Percentiles rank a stretch among this genome's conserved stretches.
phyloP scores from a whole-genome alignment of 2,888 invertebrate genomes.

The Pterostichus madidus region DNA sequence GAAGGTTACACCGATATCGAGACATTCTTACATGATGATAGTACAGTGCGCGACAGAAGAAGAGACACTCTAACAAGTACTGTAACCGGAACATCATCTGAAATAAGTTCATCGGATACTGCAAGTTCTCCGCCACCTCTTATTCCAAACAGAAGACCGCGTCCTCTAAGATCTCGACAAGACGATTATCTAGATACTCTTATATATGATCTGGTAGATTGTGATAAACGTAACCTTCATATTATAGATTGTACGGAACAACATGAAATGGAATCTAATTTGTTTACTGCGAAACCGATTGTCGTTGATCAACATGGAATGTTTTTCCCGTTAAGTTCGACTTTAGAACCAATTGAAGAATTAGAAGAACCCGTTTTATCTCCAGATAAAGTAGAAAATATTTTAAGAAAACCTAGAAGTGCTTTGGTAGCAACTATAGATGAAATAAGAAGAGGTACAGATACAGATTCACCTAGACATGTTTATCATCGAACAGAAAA shows the following conservation, averaged over 20 bases:
- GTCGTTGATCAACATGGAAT: constrained; percentile 79
- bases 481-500: constrained; percentile 80
- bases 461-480: constrained; percentile 80
- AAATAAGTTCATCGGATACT: constrained; percentile 78
- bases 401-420: constrained; percentile 73
- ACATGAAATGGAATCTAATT: constrained; percentile 71
- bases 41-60: constrained; percentile 81
- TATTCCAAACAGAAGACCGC: constrained; percentile 72
- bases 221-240: constrained; percentile 68
- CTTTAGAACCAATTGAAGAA: constrained; percentile 81
- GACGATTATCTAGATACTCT: constrained; percentile 80
- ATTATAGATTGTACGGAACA: constrained; percentile 67
- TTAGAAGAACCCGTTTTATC: constrained; percentile 77
- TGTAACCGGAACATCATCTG: constrained; percentile 78
- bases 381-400: constrained; percentile 66
- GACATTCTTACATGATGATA: constrained; percentile 82
- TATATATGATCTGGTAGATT: constrained; percentile 77
- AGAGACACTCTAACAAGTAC: constrained; percentile 78
- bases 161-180: constrained; percentile 73
- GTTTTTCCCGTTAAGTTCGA: constrained; percentile 76
- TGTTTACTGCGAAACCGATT: constrained; percentile 81
- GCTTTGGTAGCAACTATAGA: constrained; percentile 83
- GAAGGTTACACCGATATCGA: constrained; percentile 83
- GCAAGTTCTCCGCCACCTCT: constrained; percentile 75
- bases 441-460: constrained; percentile 81